Evolutionary conservation across 2,113 vertebrate species (phyloP).

Genomic region (Pelvicachromis taeniatus): DNA sequence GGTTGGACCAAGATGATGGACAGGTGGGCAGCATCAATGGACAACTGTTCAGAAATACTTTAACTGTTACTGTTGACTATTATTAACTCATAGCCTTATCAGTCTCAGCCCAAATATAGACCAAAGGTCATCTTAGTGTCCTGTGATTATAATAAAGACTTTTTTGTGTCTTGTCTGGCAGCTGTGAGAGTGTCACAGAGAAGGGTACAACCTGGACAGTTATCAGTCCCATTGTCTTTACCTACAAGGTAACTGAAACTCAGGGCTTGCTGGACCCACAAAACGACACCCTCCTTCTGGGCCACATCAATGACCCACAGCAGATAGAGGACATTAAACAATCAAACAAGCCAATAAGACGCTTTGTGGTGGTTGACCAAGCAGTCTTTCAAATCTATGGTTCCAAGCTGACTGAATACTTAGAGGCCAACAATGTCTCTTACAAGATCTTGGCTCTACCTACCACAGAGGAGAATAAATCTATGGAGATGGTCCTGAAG

Average conservation of each 20-base stretch:
- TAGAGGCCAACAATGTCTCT: slow-evolving; percentile 68
- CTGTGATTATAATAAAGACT: neutral
- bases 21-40: neutral
- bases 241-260: slow-evolving; percentile 77
- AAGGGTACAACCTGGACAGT: slow-evolving; percentile 73
- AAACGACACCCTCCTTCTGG: slow-evolving; percentile 75
- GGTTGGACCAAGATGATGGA: neutral
- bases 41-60: neutral
- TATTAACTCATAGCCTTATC: neutral
- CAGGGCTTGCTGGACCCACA: slow-evolving; percentile 70
- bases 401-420: slow-evolving; percentile 60
- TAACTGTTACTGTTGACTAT: neutral
- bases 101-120: neutral
- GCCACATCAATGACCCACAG: slow-evolving; percentile 71
- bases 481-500: slow-evolving; percentile 75
- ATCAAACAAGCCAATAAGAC: slow-evolving; percentile 64
- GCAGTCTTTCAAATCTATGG: slow-evolving; percentile 75
- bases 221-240: slow-evolving; percentile 77
- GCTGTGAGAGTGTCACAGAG: slow-evolving; percentile 66
- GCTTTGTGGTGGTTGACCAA: slow-evolving; percentile 78
- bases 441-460: slow-evolving; percentile 75
- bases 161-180: slow-evolving; percentile 45
- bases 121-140: neutral
- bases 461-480: slow-evolving; percentile 80
- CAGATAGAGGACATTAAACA: slow-evolving; percentile 49